Evolutionary conservation across 2,888 invertebrate species (phyloP).

Genomic region (Conops quadrifasciatus): DNA sequence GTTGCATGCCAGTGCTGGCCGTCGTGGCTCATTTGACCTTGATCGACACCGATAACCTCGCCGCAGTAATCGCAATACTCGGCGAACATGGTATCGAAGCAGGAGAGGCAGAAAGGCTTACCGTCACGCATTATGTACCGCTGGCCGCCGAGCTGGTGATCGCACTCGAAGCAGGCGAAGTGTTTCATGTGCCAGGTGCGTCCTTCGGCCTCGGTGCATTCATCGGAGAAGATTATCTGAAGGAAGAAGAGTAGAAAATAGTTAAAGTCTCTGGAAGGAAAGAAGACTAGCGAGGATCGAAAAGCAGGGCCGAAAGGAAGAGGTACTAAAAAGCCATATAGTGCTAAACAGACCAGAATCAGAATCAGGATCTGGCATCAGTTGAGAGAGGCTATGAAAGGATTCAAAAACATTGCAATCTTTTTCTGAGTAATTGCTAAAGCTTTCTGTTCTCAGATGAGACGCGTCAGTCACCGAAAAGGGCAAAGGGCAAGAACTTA

Average conservation of each 20-base stretch:
- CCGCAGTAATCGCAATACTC: slow-evolving; percentile 98
- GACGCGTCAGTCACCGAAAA: too few relatives aligned
- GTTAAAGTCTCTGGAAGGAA: background rate
- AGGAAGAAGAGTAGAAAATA: background rate
- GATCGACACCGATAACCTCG: slow-evolving; percentile 94
- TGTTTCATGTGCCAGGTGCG: slow-evolving; percentile 99
- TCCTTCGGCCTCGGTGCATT: slow-evolving; percentile 98
- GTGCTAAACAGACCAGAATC: too few relatives aligned
- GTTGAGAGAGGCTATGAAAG: too few relatives aligned
- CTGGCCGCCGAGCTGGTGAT: slow-evolving; percentile 94
- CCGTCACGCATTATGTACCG: slow-evolving; percentile 96
- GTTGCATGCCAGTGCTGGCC: slow-evolving; percentile 98
- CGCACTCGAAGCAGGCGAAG: slow-evolving; percentile 96
- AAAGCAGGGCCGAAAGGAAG: background rate
- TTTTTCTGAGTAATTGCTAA: too few relatives aligned
- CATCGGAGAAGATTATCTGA: slow-evolving; percentile 96
- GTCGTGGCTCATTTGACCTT: slow-evolving; percentile 97
- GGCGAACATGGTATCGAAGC: slow-evolving; percentile 95
- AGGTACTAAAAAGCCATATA: too few relatives aligned
- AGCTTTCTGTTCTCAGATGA: too few relatives aligned
- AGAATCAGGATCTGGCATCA: too few relatives aligned
- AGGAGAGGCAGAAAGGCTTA: slow-evolving; percentile 92
- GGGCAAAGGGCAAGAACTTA: background rate
- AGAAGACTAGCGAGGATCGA: background rate
- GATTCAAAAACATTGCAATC: too few relatives aligned